Conservation (phyloP, 2,797 vertebrate genomes). For the Synanceia verrucosa region DNA sequence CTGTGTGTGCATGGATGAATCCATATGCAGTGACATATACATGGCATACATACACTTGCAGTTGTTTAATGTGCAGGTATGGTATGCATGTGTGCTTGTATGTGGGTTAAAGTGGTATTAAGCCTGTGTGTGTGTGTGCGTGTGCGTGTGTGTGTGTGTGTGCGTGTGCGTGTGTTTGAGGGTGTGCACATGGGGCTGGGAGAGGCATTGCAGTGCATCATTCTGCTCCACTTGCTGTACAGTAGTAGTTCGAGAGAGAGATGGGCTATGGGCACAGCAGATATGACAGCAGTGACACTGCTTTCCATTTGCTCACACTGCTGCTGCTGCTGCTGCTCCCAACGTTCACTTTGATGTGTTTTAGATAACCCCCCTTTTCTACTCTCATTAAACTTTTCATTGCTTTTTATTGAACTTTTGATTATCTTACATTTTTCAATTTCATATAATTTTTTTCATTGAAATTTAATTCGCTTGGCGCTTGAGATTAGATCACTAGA, state of each 20-base stretch:
- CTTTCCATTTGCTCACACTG: conserved; percentile 36
- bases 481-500: conserved; percentile 60
- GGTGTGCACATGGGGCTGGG: conserved; percentile 42
- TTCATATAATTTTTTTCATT: conserved; percentile 57
- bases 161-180: conserved; percentile 28
- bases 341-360: conserved; percentile 57
- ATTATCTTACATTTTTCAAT: conserved; percentile 70
- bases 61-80: neutral
- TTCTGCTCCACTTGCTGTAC: conserved; percentile 84
- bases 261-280: conserved; percentile 42
- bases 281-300: conserved; percentile 49
- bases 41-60: neutral
- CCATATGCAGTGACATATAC: conserved; percentile 1
- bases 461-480: conserved; percentile 59
- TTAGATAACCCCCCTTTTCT: conserved; percentile 63
- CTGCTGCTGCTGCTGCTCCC: conserved; percentile 38
- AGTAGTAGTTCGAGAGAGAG: conserved; percentile 53
- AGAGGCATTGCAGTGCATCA: conserved; percentile 79
- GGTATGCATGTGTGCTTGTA: neutral
- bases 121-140: conserved; percentile 14
- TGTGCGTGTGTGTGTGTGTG: conserved; percentile 22
- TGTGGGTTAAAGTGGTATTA: conserved; percentile 2
- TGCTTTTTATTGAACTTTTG: conserved; percentile 68
- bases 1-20: neutral
- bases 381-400: conserved; percentile 69